Base-by-base conservation (phyloP, 2,113 vertebrate genomes). In the Lagopus muta region DNA sequence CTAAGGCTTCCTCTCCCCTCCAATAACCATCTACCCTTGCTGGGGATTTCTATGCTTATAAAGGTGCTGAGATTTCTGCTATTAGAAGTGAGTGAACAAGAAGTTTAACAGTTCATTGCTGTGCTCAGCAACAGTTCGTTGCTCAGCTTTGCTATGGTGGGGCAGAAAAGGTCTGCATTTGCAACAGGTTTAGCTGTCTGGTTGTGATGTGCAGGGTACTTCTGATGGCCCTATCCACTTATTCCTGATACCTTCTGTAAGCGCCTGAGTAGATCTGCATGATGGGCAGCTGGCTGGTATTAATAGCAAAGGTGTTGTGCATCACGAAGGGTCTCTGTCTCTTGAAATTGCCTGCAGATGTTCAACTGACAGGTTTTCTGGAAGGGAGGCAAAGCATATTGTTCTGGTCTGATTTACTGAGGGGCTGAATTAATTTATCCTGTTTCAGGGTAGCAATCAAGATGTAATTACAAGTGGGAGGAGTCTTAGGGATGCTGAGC, bases 1-100 rank as follows among this genome's bases (percentile, higher is more conserved):
- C 17, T 55, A 0, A 4, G 19, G 27, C 6, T 2, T 18, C 2
- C 1, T 0, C 25, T 27, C 48, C 1, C 20, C 38, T 38, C 38
- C 38, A 38, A 38, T 38, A 38, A 38, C 38, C 38, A 38, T 38
- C 38, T 20, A 1, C 27, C 13, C 73, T 70, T 55, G 40, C 18
- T n/a, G 28, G 22, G 32, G 42, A 32, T 78, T 84, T 43, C 38
- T 58, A 43, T 55, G 34, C 67, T 45, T 19, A 5, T 13, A 1
- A 6, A 67, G 34, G 6, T 4, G 12, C 10, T 34, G 73, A 11
- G 25, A 15, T 90, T 25, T 32, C 19, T 4, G 34, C 38, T 36
- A 0, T 4, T 28, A 54, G 15, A 50, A 21, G 48, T 1, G 2
- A 16, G 21, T 45, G 57, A 88, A 54, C 3, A 15, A 45, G 6